Evolutionary conservation across 2,888 invertebrate species (phyloP), one percentile per base, ranked within the genome.

Genomic region (Xestia sexstrigata): DNA sequence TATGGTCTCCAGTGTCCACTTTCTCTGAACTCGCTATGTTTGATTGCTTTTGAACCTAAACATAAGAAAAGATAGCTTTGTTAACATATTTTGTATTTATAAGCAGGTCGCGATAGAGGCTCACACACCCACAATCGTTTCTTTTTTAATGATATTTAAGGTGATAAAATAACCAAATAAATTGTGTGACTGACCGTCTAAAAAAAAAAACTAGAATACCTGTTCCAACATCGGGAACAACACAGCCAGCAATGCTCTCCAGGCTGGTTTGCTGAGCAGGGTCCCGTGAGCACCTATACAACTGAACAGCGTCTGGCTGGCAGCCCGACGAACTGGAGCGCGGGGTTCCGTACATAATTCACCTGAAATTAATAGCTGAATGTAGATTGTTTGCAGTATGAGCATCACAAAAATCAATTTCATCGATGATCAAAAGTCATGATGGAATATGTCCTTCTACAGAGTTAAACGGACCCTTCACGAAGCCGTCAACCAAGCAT

Each of bases 251-350:
- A 99, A 98, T 0, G 99, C 98, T 89, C 99, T 98, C 99, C 99
- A 99, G 0, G 99, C 99, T 26, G 98, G 98, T 78, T 98, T 97
- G 94, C 98, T 98, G 45, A 99, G 97, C 79, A 99, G 97, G 66
- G 98, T 97, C 52, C 99, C 99, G 95, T 99, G 99, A 0, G 99
- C 99, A 1, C 99, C 98, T 92, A 99, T 98, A 30, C 99, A 99
- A 70, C 99, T 99, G 96, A 99, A 99, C 75, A 99, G 96, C 0
- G 99, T 99, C 97, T 99, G 99, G 68, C 99, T 99, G 13, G 99
- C 99, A 9, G 99, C 99, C 95, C 99, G 99, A 9, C 99, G 97
- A 0, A 99, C 99, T 0, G 99, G 99, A 0, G 99, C 99, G 39
- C 99, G 97, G 17, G 98, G 96, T 94, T 99, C 99, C 65, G 99